Evolutionary conservation across 2,888 invertebrate genomes (phyloP).

Genomic region (Neoaliturus tenellus): DNA sequence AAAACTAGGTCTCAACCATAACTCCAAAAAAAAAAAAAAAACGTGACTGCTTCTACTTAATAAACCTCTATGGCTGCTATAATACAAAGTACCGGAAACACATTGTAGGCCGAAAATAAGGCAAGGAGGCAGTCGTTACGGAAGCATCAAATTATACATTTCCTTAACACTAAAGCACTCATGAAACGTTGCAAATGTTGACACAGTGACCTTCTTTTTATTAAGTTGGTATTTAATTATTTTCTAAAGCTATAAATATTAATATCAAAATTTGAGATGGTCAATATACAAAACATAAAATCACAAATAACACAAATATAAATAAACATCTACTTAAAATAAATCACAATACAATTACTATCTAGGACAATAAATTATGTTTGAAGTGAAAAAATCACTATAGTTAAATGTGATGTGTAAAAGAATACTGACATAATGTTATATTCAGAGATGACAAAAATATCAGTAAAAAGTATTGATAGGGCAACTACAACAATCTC

Average conservation of each 20-base stretch:
- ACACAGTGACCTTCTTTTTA: not conserved
- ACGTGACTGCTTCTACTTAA: not conserved
- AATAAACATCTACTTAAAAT: slow-evolving; percentile 35
- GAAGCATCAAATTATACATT: slow-evolving; percentile 17
- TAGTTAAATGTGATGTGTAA: not conserved
- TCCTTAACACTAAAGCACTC: slow-evolving; percentile 1
- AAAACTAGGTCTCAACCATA: not conserved
- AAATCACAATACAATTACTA: slow-evolving; percentile 35
- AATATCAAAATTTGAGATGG: slow-evolving; percentile 15
- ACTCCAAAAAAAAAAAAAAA: not conserved
- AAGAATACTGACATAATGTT: not conserved
- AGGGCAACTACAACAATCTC: no score
- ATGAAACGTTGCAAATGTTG: not conserved
- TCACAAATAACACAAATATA: slow-evolving; percentile 26
- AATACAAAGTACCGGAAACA: not conserved
- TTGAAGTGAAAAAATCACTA: not conserved
- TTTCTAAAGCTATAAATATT: slow-evolving; percentile 21
- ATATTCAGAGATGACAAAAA: not conserved
- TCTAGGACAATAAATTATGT: slow-evolving; percentile 32
- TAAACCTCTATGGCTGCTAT: not conserved
- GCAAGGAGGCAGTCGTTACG: not conserved
- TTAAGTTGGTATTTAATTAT: not conserved
- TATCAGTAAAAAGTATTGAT: not conserved
- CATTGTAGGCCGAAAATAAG: slow-evolving; percentile 45
- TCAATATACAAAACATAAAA: slow-evolving; percentile 36